Base-by-base conservation (phyloP, 1,140 invertebrate species). In the Oscheius sp. region DNA sequence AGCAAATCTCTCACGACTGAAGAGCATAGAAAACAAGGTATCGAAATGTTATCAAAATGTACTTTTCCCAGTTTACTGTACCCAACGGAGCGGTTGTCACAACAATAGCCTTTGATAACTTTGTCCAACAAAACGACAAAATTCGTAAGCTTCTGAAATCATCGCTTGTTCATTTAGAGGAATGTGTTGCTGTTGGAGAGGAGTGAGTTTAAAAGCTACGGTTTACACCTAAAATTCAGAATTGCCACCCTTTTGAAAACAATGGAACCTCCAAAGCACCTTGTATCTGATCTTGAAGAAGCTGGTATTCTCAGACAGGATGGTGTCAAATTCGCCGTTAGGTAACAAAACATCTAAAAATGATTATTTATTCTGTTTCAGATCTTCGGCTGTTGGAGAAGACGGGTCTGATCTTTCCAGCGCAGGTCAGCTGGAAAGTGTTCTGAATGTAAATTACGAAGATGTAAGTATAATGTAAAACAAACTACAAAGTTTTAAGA, bases 341-440 rank as follows among this genome's bases (percentile, higher is more conserved):
- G 49, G 49, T 55, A 13, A 42, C 15, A 23, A 20, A 26, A 4
- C 15, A 26, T 55, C 7, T 4, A 20, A 26, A 4, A 7, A 15
- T 10, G 38, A 10, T 42, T 23, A 23, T 20, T 15, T 7, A 7
- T 20, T 15, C 7, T 55, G 15, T 13, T 55, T 55, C 49, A 55
- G 89, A 64, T 90, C 89, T 2, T 90, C 89, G 81, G 91, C 90
- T 34, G 86, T 90, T 59, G 90, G 90, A 7, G 91, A 93, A 87
- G 91, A 93, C 85, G 89, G 89, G 4, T 88, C 89, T 66, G 91
- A 91, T 79, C 88, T 83, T 10, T 93, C 91, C 0, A 89, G 90
- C 2, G 92, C 92, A n/a, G 92, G 92, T 26, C 92, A 93, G 86
- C 91, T 93, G 85, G 88, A 89, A 46, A 92, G 91, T 0, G 88